Evolutionary conservation across 2,888 invertebrate species (phyloP), one percentile per base, ranked within the genome.

Genomic region (Eupithecia exiguata): DNA sequence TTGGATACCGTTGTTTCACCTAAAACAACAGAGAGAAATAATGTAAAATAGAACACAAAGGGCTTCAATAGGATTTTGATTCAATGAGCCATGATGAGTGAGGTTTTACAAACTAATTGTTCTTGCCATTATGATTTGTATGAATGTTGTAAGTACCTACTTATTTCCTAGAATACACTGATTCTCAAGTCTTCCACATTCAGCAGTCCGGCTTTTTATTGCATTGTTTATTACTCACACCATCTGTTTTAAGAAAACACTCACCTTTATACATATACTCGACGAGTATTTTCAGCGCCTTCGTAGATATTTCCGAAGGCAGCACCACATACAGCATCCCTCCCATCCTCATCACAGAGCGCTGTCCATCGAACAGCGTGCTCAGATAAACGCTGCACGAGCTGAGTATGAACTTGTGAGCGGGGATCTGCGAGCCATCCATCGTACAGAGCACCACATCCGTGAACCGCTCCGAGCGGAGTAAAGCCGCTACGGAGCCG

Each of bases 1-100:
- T 97, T 97, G 71, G 97, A 97, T 40, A 98, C 97, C 63, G 97
- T 97, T 40, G 97, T 97, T 92, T 97, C 97, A 35, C 96, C 96
- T 92, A 89, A 21, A 78, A n/a, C n/a, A 69, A 36, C 40, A 25
- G n/a, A 46, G 1, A n/a, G 6, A 49, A 18, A 36, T 18, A 25
- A 35, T 35, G 30, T 62, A 18, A 18, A 18, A 62, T 18, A 62
- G 1, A 12, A 58, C 12, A 9, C 18, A 10, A 5, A 30, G 5
- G 1, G 5, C 16, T 62, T 9, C 18, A 62, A 53, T 49, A 21
- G 21, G 53, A 53, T 53, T 53, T 21, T 53, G 53, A 21, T 10
- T 53, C 53, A 53, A 53, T 53, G 16, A 49, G n/a, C 46, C 46
- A 18, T 46, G n/a, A 1, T 21, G 10, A 21, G 49, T 21, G 21